Evolutionary conservation across 2,113 vertebrate species (phyloP).

Genomic region (Osmerus eperlanus): DNA sequence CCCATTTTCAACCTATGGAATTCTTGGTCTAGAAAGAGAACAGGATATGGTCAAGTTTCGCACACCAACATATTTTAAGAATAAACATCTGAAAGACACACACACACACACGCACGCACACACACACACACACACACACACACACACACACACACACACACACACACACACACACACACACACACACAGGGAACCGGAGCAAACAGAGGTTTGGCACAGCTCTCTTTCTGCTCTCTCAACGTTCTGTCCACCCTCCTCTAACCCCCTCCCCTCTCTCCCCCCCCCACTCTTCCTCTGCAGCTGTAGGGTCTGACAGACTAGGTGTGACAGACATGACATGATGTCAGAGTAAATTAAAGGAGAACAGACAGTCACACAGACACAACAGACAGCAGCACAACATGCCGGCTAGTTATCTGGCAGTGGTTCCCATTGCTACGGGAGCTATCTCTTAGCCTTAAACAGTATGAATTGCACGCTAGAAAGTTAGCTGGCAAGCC

Average conservation of each 20-base stretch:
- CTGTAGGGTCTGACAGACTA: slow-evolving; percentile 14
- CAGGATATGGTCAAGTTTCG: slow-evolving; percentile 1
- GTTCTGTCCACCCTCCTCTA: not conserved
- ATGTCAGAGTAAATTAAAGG: slow-evolving; percentile 36
- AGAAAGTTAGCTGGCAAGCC: too few relatives aligned
- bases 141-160: not conserved
- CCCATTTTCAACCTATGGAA: slow-evolving; percentile 87
- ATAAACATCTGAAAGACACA: not conserved
- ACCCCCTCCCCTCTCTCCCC: too few relatives aligned
- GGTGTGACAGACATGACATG: slow-evolving; percentile 30
- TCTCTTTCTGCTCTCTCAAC: too few relatives aligned
- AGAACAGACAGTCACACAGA: slow-evolving; percentile 15
- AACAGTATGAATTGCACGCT: too few relatives aligned
- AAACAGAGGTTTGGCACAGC: too few relatives aligned
- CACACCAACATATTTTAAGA: too few relatives aligned
- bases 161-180: too few relatives aligned
- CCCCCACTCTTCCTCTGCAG: not conserved
- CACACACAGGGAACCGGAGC: too few relatives aligned
- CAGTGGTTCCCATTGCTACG: too few relatives aligned
- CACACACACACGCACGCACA: too few relatives aligned
- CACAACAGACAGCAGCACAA: not conserved
- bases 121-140: not conserved
- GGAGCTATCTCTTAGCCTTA: too few relatives aligned
- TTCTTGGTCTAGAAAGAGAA: slow-evolving; percentile 82
- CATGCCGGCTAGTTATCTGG: not conserved